phyloP scores from a whole-genome alignment of 2,888 invertebrate species.

The Eucriotettix oculatus region DNA sequence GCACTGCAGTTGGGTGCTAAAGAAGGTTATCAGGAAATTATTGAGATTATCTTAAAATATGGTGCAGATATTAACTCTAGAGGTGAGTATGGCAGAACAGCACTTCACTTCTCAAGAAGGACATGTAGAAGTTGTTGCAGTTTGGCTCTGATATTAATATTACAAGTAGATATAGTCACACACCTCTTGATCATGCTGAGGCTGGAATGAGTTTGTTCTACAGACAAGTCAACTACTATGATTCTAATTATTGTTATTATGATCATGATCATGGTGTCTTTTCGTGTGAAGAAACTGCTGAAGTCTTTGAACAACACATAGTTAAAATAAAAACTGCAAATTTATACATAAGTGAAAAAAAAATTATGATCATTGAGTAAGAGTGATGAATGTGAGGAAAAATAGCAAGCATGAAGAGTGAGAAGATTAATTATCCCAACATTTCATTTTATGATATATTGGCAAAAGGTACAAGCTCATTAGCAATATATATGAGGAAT shows the following conservation, averaged over 20 bases:
- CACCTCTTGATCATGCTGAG: background rate
- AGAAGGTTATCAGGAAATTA: background rate
- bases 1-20: background rate
- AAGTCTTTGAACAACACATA: background rate
- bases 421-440: background rate
- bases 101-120: background rate
- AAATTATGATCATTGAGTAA: background rate
- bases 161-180: background rate
- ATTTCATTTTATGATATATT: conserved; percentile 1
- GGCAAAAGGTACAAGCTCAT: background rate
- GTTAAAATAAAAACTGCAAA: background rate
- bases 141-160: conserved; percentile 2
- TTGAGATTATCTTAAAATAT: conserved; percentile 1
- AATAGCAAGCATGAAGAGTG: conserved; percentile 2
- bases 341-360: background rate
- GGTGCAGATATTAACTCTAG: background rate
- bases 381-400: background rate
- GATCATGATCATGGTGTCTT: background rate
- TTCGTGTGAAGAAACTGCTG: background rate
- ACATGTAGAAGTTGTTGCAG: background rate
- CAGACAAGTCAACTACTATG: background rate
- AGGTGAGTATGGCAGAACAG: background rate
- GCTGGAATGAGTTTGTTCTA: background rate
- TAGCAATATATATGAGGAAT: conserved; percentile 6
- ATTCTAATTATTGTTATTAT: background rate